Evolutionary conservation across 2,888 invertebrate species (phyloP), one percentile per base, ranked within the genome.

Genomic region (Agrilus biguttatus): DNA sequence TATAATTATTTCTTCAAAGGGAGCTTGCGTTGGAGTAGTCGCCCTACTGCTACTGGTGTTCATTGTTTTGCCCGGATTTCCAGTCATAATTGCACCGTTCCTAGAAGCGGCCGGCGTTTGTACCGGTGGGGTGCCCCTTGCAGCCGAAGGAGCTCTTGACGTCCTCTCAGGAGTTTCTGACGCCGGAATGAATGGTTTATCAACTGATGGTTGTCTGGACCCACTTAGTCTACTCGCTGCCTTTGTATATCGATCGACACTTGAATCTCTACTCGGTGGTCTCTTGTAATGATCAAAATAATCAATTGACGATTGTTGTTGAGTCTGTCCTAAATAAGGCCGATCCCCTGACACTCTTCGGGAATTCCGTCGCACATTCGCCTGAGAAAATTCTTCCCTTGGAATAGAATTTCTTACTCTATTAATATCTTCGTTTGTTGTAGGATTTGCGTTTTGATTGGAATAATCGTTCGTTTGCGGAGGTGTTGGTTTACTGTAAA

Each of bases 221-320:
- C 74, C 74, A 41, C 59, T 60, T 50, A 78, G 61, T 45, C 78
- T 68, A 51, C 76, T 76, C 40, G 78, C 73, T 19, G 84, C 80
- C 47, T 83, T 72, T 5, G 81, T 77, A 59, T 83, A 86, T 51
- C 64, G 55, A 68, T 89, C 89, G 37, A 87, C 84, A 53, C 88
- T 88, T 47, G 83, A 80, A 62, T 89, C 88, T 60, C 89, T 73
- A 69, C 89, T 89, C 1, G 89, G 88, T 41, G 90, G 88, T 62
- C 87, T 74, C 66, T 89, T 88, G 66, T 95, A 95, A 62, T 95
- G 93, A 66, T 93, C 93, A 62, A 91, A 89, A 59, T 89, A 87
- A 65, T 91, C 90, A 59, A 87, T 87, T 53, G 86, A 83, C 10
- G 84, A 74, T 68, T 81, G 74, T 50, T 66, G 69, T 47, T 72